Evolutionary conservation across 2,888 invertebrate genomes (phyloP), one percentile per base, ranked within the genome.

Genomic region (Bellardia bayeri): DNA sequence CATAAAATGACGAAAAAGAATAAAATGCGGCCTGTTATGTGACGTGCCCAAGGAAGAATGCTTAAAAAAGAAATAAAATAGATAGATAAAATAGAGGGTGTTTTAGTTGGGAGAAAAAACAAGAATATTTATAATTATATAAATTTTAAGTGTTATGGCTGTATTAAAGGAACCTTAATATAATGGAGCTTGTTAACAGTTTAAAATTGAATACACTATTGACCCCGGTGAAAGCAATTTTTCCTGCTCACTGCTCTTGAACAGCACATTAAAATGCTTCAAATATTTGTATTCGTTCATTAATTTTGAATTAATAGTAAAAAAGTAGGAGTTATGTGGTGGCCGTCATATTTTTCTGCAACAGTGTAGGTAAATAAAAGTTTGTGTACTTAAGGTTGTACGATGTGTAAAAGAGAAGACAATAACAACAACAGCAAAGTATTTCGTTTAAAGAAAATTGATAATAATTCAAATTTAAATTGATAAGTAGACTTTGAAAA

Each of bases 171-270:
- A 66, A 74, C 69, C 56, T 49, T 86, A 58, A 51, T 68, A 78
- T 74, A 86, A 79, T 79, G 75, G 69, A 82, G 69, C 82, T 82
- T 79, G 86, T 86, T 79, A 79, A 79, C 78, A 82, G 37, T 74
- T 86, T 79, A 40, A 76, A 82, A 76, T 76, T 82, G 14, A 42
- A 82, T 63, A 69, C 37, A 11, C 58, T 66, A 45, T 64, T 81
- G 54, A 58, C 64, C 54, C 23, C 16, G 49, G n/a, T 33, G 14
- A 8, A 37, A 14, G 37, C 63, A n/a, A 63, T 33, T 63, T 63
- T 37, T 16, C 51, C 68, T 33, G 23, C 30, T 30, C 7, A 4
- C 45, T 2, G 13, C 13, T 5, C n/a, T 14, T 51, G 51, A 51
- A 51, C n/a, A 7, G 13, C 23, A n/a, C 33, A 69, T 37, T 54